These are phyloP conservation scores for Dorcus hopei DNA, from an alignment of 2,888 invertebrate species.

Conservation along the genomic window DNA sequence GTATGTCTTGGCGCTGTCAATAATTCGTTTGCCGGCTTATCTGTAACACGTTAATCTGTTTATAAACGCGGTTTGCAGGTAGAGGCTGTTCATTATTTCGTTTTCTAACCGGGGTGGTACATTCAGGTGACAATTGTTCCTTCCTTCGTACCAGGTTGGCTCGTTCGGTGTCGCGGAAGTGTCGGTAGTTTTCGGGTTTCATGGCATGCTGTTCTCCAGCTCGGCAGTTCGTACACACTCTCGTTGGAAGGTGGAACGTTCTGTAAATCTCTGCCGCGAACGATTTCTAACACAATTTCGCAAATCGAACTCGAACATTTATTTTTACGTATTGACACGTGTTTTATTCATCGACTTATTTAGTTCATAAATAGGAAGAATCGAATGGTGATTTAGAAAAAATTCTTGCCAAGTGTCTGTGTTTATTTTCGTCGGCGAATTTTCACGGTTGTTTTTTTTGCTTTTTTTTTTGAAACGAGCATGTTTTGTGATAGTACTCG, in stretches of 20 bases:
- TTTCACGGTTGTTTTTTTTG: conserved; percentile 4
- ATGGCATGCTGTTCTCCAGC: conserved; percentile 38
- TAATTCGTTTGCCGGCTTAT: too few relatives aligned
- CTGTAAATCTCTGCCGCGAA: conserved; percentile 3
- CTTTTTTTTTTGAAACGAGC: conserved; percentile 6
- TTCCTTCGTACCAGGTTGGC: conserved; percentile 15
- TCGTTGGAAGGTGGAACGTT: conserved; percentile 21
- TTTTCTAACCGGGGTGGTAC: conserved; percentile 15
- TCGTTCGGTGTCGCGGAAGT: conserved; percentile 17
- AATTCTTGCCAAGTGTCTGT: too few relatives aligned
- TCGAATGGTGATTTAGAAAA: too few relatives aligned
- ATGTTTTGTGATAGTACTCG: conserved; percentile 1
- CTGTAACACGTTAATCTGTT: conserved; percentile 1
- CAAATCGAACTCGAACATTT: conserved; percentile 2
- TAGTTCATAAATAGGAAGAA: neutral
- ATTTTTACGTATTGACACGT: neutral
- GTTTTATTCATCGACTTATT: neutral
- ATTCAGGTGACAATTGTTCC: conserved; percentile 24
- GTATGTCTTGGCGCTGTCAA: neutral
- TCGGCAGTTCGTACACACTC: conserved; percentile 40
- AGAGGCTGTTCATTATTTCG: conserved; percentile 9
- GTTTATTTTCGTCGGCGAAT: neutral
- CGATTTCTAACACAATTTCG: conserved; percentile 5
- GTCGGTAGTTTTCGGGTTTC: conserved; percentile 38
- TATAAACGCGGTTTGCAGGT: conserved; percentile 15